Conservation (phyloP, 2,888 invertebrate species). For the Lycaena phlaeas region DNA sequence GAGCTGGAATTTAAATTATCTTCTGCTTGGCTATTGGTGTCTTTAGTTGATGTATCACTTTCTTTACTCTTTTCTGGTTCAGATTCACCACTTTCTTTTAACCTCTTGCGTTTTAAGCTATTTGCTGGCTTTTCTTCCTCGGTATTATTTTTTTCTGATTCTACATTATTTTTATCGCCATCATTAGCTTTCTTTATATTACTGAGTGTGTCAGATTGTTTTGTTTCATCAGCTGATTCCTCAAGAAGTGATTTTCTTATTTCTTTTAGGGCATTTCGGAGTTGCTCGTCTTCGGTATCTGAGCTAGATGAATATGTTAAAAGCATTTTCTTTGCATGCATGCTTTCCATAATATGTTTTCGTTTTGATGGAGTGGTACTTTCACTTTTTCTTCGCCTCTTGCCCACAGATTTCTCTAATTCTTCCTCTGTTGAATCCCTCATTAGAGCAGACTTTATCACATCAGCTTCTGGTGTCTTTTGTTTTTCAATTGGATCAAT, state of each 20-base stretch:
- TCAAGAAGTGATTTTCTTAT: constrained; percentile 37
- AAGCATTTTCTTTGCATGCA: constrained; percentile 48
- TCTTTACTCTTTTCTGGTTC: constrained; percentile 8
- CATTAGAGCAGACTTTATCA: constrained; percentile 24
- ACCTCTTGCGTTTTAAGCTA: constrained; percentile 11
- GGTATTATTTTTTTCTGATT: constrained; percentile 19
- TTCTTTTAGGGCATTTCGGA: constrained; percentile 31
- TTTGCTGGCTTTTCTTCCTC: constrained; percentile 10
- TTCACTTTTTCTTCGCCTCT: constrained; percentile 18
- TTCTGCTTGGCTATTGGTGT: constrained; percentile 15
- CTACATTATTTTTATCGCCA: constrained; percentile 27
- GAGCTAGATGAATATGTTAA: constrained; percentile 49
- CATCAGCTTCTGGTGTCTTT: constrained; percentile 16
- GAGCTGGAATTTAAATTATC: constrained; percentile 37
- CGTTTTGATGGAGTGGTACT: constrained; percentile 31
- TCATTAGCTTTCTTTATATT: constrained; percentile 12
- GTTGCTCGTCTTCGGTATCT: constrained; percentile 46
- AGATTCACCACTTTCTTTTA: constrained; percentile 6
- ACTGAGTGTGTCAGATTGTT: constrained; percentile 17
- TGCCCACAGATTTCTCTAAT: constrained; percentile 19
- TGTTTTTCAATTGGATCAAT: constrained; percentile 7
- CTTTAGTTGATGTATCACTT: constrained; percentile 13
- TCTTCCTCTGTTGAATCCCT: constrained; percentile 27
- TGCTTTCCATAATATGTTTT: constrained; percentile 42
- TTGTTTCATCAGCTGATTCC: constrained; percentile 26